A percentile compares a stretch with the other conserved stretches of the same genome.
phyloP scores from a whole-genome alignment of 2,888 invertebrate genomes.

The Blomia tropicalis region DNA sequence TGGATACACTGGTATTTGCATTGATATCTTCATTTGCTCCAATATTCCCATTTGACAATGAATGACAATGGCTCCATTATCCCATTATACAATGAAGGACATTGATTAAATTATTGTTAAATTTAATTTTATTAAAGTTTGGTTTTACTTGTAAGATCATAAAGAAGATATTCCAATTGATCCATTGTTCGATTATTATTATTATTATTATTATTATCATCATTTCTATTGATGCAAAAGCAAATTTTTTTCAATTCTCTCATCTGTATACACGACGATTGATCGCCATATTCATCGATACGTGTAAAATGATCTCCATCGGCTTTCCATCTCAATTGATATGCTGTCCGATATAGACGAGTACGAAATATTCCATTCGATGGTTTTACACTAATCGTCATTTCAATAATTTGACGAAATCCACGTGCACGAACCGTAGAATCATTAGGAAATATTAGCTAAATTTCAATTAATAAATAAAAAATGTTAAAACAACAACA shows the following conservation, averaged over 20 bases:
- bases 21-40: too few relatives aligned
- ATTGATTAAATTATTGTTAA: too few relatives aligned
- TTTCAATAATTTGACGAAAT: constrained; percentile 17
- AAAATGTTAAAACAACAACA: not conserved
- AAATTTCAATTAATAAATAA: not conserved
- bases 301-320: constrained; percentile 44
- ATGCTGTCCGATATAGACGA: constrained; percentile 19
- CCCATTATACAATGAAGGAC: too few relatives aligned
- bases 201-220: not conserved
- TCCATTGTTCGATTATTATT: too few relatives aligned
- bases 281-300: constrained; percentile 37
- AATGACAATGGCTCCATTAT: too few relatives aligned
- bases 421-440: constrained; percentile 17
- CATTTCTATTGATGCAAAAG: not conserved
- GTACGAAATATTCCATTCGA: constrained; percentile 16
- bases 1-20: too few relatives aligned
- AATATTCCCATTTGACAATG: too few relatives aligned
- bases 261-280: constrained; percentile 35
- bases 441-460: constrained; percentile 19
- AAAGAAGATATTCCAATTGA: too few relatives aligned
- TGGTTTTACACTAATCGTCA: constrained; percentile 11
- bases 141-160: too few relatives aligned
- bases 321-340: constrained; percentile 8
- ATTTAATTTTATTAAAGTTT: too few relatives aligned
- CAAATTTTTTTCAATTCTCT: constrained; percentile 21